Conservation (phyloP, 1,140 invertebrate genomes). For the Chrysoperla carnea region DNA sequence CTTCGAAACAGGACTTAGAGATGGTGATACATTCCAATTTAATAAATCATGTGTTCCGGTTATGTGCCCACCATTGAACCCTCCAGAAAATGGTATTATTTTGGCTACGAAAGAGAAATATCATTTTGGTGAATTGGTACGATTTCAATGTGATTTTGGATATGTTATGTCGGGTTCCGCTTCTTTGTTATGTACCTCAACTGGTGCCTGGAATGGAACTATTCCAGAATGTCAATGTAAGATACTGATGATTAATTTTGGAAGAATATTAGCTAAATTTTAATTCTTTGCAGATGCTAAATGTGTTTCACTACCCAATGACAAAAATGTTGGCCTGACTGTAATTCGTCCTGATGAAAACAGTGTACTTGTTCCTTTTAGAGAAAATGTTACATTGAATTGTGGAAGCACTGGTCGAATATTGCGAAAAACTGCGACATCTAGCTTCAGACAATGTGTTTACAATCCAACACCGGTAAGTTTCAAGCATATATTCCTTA, state of each 20-base stretch:
- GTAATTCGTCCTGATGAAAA: constrained; percentile 57
- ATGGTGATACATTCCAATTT: constrained; percentile 75
- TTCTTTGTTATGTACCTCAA: constrained; percentile 71
- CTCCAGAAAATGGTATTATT: constrained; percentile 79
- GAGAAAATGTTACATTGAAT: constrained; percentile 73
- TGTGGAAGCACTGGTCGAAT: constrained; percentile 62
- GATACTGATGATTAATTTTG: constrained; percentile 13
- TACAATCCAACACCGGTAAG: constrained; percentile 77
- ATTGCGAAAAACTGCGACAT: constrained; percentile 59
- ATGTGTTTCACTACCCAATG: constrained; percentile 76
- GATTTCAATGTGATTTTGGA: constrained; percentile 90
- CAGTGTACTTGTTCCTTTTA: constrained; percentile 69
- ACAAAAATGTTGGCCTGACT: constrained; percentile 67
- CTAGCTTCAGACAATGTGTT: constrained; percentile 80
- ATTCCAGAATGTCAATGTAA: constrained; percentile 83
- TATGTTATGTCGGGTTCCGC: constrained; percentile 77
- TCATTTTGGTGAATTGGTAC: constrained; percentile 79
- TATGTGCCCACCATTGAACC: constrained; percentile 65
- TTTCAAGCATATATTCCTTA: constrained; percentile 5
- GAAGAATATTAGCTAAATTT: neutral
- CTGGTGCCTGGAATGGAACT: constrained; percentile 85
- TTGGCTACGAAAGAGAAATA: constrained; percentile 65
- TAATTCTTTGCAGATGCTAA: constrained; percentile 47
- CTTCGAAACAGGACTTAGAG: constrained; percentile 68
- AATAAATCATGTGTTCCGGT: constrained; percentile 92